Evolutionary conservation across 2,888 invertebrate genomes (phyloP), one percentile per base, ranked within the genome.

Genomic region (Formica aserva): DNA sequence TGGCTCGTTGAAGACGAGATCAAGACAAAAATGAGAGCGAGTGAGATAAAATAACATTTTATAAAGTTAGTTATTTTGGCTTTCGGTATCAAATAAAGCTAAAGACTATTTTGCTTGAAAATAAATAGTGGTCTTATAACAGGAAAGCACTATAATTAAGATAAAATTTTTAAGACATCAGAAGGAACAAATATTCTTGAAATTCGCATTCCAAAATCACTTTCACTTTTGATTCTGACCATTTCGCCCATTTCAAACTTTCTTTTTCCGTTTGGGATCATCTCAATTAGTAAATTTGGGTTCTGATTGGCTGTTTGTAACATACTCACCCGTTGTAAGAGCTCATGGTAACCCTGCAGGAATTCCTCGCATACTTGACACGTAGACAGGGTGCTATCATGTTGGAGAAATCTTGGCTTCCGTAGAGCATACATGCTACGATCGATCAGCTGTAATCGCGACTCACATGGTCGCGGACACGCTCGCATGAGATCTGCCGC

Each of bases 281-380:
- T 11, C 48, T n/a, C 52, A n/a, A 52, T 67, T 26, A n/a, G 5
- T 52, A 38, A 77, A 52, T 22, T 38, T 38, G 52, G 1, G 1
- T 4, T 26, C 6, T n/a, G 26, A 55, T 48, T 66, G 48, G 67
- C 32, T 32, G 5, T 13, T n/a, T 18, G 38, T 52, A 52, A 18
- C 48, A 52, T 72, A 80, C 72, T 78, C 29, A 78, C 97, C 97
- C 96, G 96, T 95, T 96, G 96, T 95, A 97, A 96, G 93, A 97
- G 96, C 92, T 97, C 96, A 89, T 97, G 96, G 93, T 97, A 97
- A 93, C 97, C 95, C 91, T 96, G 95, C 92, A 97, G 96, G 95
- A 97, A 97, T 95, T 97, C 97, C 94, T 97, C 97, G 95, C 97
- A 96, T 91, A 97, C 96, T 95, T 97, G 97, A 90, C 97, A 97